Base-by-base conservation (phyloP, 2,888 invertebrate species). In the Leptopilina syphax region DNA sequence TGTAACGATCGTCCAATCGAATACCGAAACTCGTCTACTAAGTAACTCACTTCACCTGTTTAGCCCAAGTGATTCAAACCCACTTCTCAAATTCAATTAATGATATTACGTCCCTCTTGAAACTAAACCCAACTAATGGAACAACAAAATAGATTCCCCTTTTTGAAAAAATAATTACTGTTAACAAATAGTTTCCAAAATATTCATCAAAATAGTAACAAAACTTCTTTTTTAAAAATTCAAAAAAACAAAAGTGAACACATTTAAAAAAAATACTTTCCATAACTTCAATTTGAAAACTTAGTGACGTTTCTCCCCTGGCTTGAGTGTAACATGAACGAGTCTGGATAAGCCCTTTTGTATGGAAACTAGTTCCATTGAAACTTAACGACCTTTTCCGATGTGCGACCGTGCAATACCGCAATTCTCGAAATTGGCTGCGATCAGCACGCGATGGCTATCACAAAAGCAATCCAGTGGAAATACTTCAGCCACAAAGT, bases 331-430 rank as follows among this genome's bases (percentile, higher is more conserved):
- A 68, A 68, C 24, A 24, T 50, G 13, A 50, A 47, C 24, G 50
- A 50, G 34, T 41, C 13, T n/a, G 41, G 68, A 68, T 68, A 68
- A 50, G 68, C 68, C 68, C 68, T 63, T 63, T 63, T 63, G 63
- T 63, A 63, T 82, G 79, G 82, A 80, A 82, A 79, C 80, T 80
- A 83, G 79, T 83, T 80, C 80, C 77, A 80, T 79, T 77, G 79
- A 83, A 80, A 83, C 83, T 81, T 80, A 81, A 81, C 81, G 81
- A 81, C 83, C 76, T 83, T 83, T 83, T 83, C 77, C 79, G 77
- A 81, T 83, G 79, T 80, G 79, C 81, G 80, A 80, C 79, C 77
- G 80, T 68, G 57, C 77, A 79, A 79, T 80, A 83, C 81, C 81
- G 78, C 77, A 80, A 79, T 81, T 81, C 76, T 81, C 79, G 81